Base-by-base conservation (phyloP, 2,113 vertebrate species). In the Hypocryptadius cinnamomeus region DNA sequence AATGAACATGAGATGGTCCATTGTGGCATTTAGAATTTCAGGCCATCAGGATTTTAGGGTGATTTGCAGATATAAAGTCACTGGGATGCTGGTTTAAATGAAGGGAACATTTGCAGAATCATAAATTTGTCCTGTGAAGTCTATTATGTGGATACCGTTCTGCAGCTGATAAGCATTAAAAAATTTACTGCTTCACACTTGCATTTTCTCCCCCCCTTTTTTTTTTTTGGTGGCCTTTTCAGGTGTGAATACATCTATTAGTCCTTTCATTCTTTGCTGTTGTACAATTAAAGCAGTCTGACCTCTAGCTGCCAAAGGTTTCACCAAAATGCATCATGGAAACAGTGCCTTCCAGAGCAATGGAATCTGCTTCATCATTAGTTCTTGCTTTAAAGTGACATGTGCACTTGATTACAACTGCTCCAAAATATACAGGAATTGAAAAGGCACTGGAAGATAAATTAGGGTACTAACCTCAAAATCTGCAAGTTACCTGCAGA, bases 51-150 rank as follows among this genome's bases (percentile, higher is more conserved):
- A 90, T 94, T 94, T 95, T 96, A 85, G 93, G 91, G 87, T 96
- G 96, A 96, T 97, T 97, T 97, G 96, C 91, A 91, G 96, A 76
- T 95, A 95, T 61, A 90, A 85, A 95, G 94, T 93, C 93, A 96
- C 60, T 44, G 44, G 65, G 84, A 93, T 88, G 65, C 80, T 97
- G 97, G 92, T 97, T 97, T 96, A 97, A 93, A 93, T 35, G 83
- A 85, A 71, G 28, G 71, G 91, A 95, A 96, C 91, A 95, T 96
- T 97, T 96, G 78, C 68, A 77, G 90, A 94, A 93, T 54, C 95
- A 89, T 97, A 97, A 97, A 97, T 97, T 96, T 96, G 63, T 90
- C 90, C 69, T 39, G 10, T 90, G 89, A 94, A 95, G 82, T 96
- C 87, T 95, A 72, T 95, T 92, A 96, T 82, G 37, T 69, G 81